Evolutionary conservation across 23 tunicate genomes (phyloP), one percentile per base, ranked within the genome.

Genomic region (Styela plicata): DNA sequence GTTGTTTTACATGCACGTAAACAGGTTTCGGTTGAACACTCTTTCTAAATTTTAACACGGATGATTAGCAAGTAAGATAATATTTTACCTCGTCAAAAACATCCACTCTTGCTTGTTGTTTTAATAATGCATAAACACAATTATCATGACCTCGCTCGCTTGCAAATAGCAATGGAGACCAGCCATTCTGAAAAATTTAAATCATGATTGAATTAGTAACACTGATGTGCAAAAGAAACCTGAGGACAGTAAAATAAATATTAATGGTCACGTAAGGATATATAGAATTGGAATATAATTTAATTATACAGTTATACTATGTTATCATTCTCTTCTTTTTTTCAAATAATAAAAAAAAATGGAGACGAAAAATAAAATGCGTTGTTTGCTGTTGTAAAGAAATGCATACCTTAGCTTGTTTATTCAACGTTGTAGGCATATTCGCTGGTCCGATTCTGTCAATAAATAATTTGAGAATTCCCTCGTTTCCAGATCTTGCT

Each of bases 151-250:
- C 98, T 93, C 88, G 87, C 36, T 93, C 98, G 34, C 98, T 85
- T 21, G 98, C 98, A 88, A 85, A 88, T 33, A 88, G 63, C 74
- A 93, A 74, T 0, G 98, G 98, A 52, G 98, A 88, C 93, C 89
- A 93, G 16, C 98, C 98, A 69, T 93, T 93, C 98, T 93, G 74
- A 27, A 52, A 52, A 57, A 78, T 31, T 3, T 30, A 79, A 37
- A 35, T 31, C 7, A 28, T 73, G 13, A 73, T 5, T 17, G 17
- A 5, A 66, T 5, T 25, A 17, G 10, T 28, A 66, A 17, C 71
- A 66, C 10, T 5, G 31, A 25, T 7, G 71, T 17, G 16, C 16
- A 66, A 5, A 3, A 7, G 5, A 66, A 17, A 66, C 7, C 17
- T 66, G 7, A 17, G 64, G 19, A 61, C 7, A n/a, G n/a, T n/a